phyloP scores from a whole-genome alignment of 2,888 invertebrate genomes.

The Eristalis arbustorum region DNA sequence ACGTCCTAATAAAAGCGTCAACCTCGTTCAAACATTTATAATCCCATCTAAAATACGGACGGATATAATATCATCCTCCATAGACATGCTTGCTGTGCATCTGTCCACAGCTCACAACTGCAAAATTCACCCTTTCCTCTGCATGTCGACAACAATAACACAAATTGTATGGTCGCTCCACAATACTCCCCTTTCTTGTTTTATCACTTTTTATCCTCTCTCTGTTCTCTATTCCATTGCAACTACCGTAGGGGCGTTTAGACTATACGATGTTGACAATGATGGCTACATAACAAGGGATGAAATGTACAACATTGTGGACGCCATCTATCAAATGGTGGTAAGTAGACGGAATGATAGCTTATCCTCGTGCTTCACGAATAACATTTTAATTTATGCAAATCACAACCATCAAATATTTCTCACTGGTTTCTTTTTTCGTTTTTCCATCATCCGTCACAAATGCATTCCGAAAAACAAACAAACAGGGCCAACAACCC shows the following conservation, averaged over 20 bases:
- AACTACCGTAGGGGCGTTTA: conserved; percentile 92
- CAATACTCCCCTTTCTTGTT: not conserved
- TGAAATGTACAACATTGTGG: conserved; percentile 98
- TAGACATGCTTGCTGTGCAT: not conserved
- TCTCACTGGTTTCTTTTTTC: not conserved
- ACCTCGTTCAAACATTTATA: not conserved
- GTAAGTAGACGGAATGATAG: conserved; percentile 83
- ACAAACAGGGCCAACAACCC: conserved; percentile 90
- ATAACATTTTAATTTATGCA: not conserved
- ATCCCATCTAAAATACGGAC: not conserved
- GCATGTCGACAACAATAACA: conserved; percentile 39
- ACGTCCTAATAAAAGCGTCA: not conserved
- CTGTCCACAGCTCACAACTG: not conserved
- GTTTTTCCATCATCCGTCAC: conserved; percentile 3
- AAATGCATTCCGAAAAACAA: not conserved
- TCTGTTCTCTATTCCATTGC: not conserved
- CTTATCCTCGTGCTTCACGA: not conserved
- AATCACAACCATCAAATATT: not conserved
- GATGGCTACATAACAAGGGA: conserved; percentile 97
- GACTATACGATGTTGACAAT: conserved; percentile 97
- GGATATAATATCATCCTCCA: not conserved
- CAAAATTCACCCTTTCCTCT: not conserved
- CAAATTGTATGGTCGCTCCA: conserved; percentile 46
- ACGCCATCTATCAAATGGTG: conserved; percentile 99
- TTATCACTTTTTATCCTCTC: not conserved